phyloP scores from a whole-genome alignment of 2,888 invertebrate genomes.

The Ochlodes sylvanus region DNA sequence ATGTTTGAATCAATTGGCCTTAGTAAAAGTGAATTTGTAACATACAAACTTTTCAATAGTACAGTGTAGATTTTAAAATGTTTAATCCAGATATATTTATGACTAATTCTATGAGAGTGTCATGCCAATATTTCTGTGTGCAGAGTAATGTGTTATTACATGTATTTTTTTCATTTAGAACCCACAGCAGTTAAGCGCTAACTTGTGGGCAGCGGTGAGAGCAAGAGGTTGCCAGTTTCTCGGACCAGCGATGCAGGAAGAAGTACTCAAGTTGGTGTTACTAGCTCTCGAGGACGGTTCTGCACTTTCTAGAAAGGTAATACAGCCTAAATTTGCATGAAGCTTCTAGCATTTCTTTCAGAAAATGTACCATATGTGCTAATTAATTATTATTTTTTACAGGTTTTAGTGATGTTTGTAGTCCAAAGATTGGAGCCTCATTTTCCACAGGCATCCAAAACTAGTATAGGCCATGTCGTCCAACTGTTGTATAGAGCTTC shows the following conservation, averaged over 20 bases:
- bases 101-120: too few species aligned
- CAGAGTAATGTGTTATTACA: too few species aligned
- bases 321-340: background rate
- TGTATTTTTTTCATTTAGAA: conserved; percentile 82
- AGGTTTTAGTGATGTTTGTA: conserved; percentile 98
- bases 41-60: too few species aligned
- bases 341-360: too few species aligned
- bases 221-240: conserved; percentile 99
- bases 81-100: too few species aligned
- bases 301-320: conserved; percentile 93
- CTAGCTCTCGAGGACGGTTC: conserved; percentile 98
- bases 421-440: conserved; percentile 98
- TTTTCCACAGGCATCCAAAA: conserved; percentile 98
- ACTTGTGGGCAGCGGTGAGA: conserved; percentile 98
- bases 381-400: conserved; percentile 41
- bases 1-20: too few species aligned
- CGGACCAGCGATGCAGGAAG: conserved; percentile 99
- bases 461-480: conserved; percentile 99
- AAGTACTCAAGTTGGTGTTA: conserved; percentile 96
- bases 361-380: background rate
- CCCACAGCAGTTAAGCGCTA: conserved; percentile 95
- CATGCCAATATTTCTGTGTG: too few species aligned
- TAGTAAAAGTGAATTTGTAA: too few species aligned
- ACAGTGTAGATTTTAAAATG: too few species aligned
- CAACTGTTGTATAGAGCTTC: conserved; percentile 98